Evolutionary conservation across 2,797 vertebrate species (phyloP).

Genomic region (Cuculus canorus): DNA sequence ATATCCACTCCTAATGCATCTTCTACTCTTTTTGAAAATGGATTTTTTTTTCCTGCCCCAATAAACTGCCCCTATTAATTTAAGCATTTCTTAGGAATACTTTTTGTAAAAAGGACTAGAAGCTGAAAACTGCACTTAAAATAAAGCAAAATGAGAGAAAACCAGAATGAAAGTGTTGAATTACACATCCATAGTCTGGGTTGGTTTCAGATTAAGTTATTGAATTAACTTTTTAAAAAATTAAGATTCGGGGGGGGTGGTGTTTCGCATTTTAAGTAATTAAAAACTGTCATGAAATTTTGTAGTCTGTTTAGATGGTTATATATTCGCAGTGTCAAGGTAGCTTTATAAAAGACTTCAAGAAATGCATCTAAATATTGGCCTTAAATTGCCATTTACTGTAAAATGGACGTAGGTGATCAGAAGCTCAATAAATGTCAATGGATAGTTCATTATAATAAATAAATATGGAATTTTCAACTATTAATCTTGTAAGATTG

Average conservation of each 20-base stretch:
- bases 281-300: not conserved
- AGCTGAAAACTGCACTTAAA: not conserved
- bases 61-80: not conserved
- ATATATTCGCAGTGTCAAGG: not conserved
- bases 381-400: not conserved
- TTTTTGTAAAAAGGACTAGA: not conserved
- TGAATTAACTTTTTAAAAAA: not conserved
- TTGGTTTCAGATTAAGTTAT: not conserved
- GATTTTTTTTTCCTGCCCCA: not conserved
- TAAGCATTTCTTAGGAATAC: not conserved
- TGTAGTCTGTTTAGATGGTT: not conserved
- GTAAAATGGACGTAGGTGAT: not conserved
- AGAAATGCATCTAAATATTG: not conserved
- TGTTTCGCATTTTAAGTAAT: not conserved
- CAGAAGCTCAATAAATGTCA: not conserved
- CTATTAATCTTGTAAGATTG: not conserved
- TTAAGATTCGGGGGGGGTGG: not conserved
- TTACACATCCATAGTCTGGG: not conserved
- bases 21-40: not conserved
- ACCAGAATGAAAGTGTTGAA: not conserved
- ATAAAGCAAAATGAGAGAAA: not conserved
- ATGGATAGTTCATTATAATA: constrained; percentile 9
- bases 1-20: not conserved
- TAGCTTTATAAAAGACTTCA: not conserved
- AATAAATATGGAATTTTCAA: not conserved